These are phyloP conservation scores for Madoqua kirkii DNA, from an alignment of 2,113 vertebrate species.

Conservation along the genomic window DNA sequence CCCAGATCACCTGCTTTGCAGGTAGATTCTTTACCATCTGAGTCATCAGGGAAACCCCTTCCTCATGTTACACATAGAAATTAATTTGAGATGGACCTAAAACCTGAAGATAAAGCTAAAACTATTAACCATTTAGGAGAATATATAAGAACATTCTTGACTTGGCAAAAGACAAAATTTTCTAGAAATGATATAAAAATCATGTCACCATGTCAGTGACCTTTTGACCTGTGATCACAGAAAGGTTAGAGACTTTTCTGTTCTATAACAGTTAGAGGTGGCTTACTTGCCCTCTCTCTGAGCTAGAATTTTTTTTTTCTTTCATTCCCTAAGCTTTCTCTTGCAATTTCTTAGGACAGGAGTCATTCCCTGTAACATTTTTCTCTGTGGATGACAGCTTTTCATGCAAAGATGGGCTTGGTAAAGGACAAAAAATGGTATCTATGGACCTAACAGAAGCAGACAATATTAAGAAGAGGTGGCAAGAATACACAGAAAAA, in stretches of 20 bases:
- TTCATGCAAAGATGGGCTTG: no score
- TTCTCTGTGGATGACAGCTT: background rate
- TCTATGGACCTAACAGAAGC: no score
- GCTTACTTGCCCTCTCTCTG: background rate
- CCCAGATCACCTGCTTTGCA: background rate
- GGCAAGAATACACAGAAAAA: no score
- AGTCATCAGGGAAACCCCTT: background rate
- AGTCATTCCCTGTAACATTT: background rate
- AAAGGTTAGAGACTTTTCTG: background rate
- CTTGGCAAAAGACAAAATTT: background rate
- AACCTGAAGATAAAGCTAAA: background rate
- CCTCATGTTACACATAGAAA: background rate
- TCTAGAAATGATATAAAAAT: background rate
- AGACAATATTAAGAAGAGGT: no score
- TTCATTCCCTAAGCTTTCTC: background rate
- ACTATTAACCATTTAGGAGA: background rate
- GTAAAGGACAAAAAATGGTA: no score
- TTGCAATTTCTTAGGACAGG: background rate
- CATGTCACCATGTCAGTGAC: background rate
- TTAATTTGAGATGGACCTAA: background rate
- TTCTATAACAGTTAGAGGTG: background rate
- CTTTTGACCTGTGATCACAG: background rate
- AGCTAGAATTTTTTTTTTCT: background rate
- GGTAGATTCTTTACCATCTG: background rate
- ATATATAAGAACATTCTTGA: background rate